Evolutionary conservation across 2,113 vertebrate species (phyloP).

Genomic region (Toxotes chatareus): DNA sequence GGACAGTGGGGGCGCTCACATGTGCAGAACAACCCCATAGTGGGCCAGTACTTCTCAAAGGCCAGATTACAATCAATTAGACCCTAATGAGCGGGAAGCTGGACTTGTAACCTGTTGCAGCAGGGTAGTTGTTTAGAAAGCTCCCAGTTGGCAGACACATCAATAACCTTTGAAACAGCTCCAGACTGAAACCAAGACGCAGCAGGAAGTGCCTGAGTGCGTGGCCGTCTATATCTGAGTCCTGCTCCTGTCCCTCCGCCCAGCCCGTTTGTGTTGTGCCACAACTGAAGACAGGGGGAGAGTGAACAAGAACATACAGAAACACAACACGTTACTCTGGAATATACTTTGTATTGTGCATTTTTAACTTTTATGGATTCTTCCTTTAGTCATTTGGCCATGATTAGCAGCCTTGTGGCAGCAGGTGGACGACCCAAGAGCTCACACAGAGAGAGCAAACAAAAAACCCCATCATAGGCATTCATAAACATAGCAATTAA

Average conservation of each 20-base stretch:
- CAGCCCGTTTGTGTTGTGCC: background rate
- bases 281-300: background rate
- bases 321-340: background rate
- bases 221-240: slow-evolving; percentile 60
- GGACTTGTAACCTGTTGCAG: slow-evolving; percentile 83
- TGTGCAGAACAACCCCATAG: slow-evolving; percentile 76
- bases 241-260: slow-evolving; percentile 23
- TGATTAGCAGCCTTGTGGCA: background rate
- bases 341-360: slow-evolving; percentile 8
- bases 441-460: slow-evolving; percentile 61
- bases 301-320: slow-evolving; percentile 23
- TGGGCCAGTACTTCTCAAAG: slow-evolving; percentile 78
- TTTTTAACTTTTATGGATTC: slow-evolving; percentile 13
- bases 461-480: slow-evolving; percentile 51
- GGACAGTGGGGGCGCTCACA: slow-evolving; percentile 78
- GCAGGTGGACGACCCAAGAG: slow-evolving; percentile 46
- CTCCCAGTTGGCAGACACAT: slow-evolving; percentile 78
- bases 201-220: slow-evolving; percentile 64
- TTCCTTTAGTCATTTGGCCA: slow-evolving; percentile 9
- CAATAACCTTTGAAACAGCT: slow-evolving; percentile 86
- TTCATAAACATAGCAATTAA: slow-evolving; percentile 68
- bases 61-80: slow-evolving; percentile 87
- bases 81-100: slow-evolving; percentile 83
- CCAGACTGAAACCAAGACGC: slow-evolving; percentile 71
- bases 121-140: slow-evolving; percentile 80